phyloP scores from a whole-genome alignment of 1,140 invertebrate genomes.

The Archivesica marissinica region DNA sequence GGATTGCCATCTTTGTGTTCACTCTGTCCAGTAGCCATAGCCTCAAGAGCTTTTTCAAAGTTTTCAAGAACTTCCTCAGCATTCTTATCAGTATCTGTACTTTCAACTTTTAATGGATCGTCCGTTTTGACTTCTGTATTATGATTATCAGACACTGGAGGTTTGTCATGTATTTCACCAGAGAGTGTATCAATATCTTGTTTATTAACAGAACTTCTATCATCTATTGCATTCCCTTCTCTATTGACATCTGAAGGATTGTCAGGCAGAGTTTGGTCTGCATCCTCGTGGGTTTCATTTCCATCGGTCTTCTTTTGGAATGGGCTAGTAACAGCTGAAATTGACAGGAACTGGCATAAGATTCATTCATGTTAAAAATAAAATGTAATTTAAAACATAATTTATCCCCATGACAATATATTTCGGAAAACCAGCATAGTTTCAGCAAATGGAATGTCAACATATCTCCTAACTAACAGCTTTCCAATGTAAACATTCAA shows the following conservation, averaged over 20 bases:
- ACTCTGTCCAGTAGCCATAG: background rate
- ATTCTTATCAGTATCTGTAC: background rate
- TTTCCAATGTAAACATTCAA: too few relatives aligned
- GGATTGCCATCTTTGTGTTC: background rate
- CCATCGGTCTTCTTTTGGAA: conserved; percentile 6
- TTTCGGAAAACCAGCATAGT: too few relatives aligned
- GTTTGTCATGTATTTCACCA: background rate
- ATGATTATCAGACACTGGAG: background rate
- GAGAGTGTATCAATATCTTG: background rate
- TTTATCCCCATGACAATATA: too few relatives aligned
- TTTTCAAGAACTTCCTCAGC: background rate
- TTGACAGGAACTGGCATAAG: too few relatives aligned
- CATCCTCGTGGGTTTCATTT: background rate
- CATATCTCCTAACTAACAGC: too few relatives aligned
- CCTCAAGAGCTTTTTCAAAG: conserved; percentile 1
- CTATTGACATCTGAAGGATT: background rate
- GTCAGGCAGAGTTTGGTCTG: background rate
- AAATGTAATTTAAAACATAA: too few relatives aligned
- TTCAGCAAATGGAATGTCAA: too few relatives aligned
- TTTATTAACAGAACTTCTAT: background rate
- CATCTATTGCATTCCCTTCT: conserved; percentile 6
- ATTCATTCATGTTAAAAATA: too few relatives aligned
- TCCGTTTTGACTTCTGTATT: background rate
- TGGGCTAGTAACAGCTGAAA: conserved; percentile 30
- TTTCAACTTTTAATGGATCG: too few relatives aligned